Evolutionary conservation across 2,113 vertebrate species (phyloP), one percentile per base, ranked within the genome.

Genomic region (Pavo muticus): DNA sequence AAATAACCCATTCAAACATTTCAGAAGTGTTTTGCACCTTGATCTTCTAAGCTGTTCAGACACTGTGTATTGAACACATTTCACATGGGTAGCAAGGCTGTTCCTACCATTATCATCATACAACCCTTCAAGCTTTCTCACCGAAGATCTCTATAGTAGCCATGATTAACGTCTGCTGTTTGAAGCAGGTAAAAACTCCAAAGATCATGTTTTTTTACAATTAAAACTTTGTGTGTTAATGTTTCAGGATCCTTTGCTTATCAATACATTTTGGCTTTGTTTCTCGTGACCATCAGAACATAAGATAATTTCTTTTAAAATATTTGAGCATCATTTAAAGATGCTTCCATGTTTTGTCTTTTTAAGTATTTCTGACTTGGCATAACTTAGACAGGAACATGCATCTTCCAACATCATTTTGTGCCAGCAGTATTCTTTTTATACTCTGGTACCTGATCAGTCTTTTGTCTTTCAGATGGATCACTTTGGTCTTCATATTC

Each of bases 201-300:
- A n/a, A 90, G 30, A 4, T 54, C 4, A 18, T 15, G 8, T 6
- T 35, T 44, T n/a, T 70, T 29, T 52, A 45, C 4, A 0, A 5
- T 19, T 83, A 76, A 79, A 88, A 63, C 1, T 35, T 42, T 5
- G 12, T n/a, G 17, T 67, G 16, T 3, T 24, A 57, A 6, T 54
- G 3, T 13, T 85, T 67, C 10, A 35, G 27, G 29, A 32, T 82
- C 16, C 21, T 72, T 84, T n/a, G 32, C 3, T 47, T 79, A 14
- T 71, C 19, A 32, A 4, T 60, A 11, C 1, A 7, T 27, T 59
- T 14, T 45, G 32, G 15, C 8, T 61, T 57, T 64, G 4, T 2
- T 56, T 78, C 76, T 72, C 2, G 1, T 7, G 10, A 44, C 56
- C 48, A 68, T 1, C 25, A 47, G 8, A 0, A 0, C 16, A 14